Conservation (phyloP, 2,888 invertebrate species). For the Mechanitis messenoides region DNA sequence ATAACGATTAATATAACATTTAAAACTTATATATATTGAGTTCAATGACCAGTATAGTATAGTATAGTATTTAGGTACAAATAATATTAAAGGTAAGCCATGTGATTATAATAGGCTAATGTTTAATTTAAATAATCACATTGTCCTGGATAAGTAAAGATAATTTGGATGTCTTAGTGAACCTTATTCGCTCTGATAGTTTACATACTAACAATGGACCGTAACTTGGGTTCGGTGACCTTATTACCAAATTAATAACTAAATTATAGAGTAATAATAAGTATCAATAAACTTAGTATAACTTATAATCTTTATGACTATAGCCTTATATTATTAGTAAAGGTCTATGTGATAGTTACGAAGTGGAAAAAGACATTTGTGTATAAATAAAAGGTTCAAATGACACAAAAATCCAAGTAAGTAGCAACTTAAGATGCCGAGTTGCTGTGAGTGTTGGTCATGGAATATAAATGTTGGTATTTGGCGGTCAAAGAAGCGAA, state of each 20-base stretch:
- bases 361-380: slow-evolving; percentile 11
- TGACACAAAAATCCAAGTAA: slow-evolving; percentile 40
- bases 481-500: slow-evolving; percentile 56
- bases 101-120: slow-evolving; percentile 11
- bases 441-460: slow-evolving; percentile 33
- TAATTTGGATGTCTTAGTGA: neutral
- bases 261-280: slow-evolving; percentile 1
- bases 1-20: no score
- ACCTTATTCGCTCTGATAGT: neutral
- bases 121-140: slow-evolving; percentile 23
- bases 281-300: neutral
- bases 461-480: slow-evolving; percentile 64
- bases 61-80: no score
- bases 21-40: no score
- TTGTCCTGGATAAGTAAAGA: slow-evolving; percentile 13
- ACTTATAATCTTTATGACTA: no score
- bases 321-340: no score
- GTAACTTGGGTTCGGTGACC: slow-evolving; percentile 15
- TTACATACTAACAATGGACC: slow-evolving; percentile 14
- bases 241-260: slow-evolving; percentile 2
- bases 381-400: slow-evolving; percentile 28
- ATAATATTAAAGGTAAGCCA: no score
- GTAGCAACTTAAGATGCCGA: slow-evolving; percentile 43
- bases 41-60: no score
- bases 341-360: no score